Conservation (phyloP, 2,888 invertebrate species). For the Eupithecia pulchellata region DNA sequence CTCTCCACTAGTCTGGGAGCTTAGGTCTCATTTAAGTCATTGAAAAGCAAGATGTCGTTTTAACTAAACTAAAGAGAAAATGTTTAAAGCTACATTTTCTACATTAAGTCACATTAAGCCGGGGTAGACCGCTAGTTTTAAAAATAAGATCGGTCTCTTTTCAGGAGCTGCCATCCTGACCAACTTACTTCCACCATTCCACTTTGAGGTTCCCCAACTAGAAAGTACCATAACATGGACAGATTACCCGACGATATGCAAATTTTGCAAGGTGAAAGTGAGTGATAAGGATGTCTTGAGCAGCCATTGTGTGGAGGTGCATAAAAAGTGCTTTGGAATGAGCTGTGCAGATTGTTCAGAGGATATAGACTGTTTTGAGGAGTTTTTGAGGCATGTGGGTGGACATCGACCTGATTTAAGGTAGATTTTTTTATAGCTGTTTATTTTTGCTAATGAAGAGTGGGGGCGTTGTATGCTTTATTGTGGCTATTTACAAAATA, state of each 20-base stretch:
- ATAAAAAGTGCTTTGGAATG: constrained; percentile 28
- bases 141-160: background rate
- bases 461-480: background rate
- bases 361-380: constrained; percentile 12
- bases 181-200: background rate
- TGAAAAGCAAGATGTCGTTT: no score
- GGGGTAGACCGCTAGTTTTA: no score
- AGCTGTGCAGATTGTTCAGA: constrained; percentile 29
- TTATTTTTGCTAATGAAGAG: background rate
- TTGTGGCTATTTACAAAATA: background rate
- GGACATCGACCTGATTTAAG: constrained; percentile 27
- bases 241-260: constrained; percentile 27
- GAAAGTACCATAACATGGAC: constrained; percentile 17
- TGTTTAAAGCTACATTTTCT: no score
- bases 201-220: background rate
- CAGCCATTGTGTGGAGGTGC: constrained; percentile 23
- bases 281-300: background rate
- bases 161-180: background rate
- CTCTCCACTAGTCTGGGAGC: no score
- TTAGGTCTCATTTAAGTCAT: no score
- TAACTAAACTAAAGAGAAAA: no score
- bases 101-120: no score
- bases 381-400: constrained; percentile 30
- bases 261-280: constrained; percentile 21
- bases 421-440: constrained; percentile 14